These are phyloP conservation scores for Myocastor coypus DNA, from an alignment of 2,113 vertebrate genomes.

Conservation along the genomic window DNA sequence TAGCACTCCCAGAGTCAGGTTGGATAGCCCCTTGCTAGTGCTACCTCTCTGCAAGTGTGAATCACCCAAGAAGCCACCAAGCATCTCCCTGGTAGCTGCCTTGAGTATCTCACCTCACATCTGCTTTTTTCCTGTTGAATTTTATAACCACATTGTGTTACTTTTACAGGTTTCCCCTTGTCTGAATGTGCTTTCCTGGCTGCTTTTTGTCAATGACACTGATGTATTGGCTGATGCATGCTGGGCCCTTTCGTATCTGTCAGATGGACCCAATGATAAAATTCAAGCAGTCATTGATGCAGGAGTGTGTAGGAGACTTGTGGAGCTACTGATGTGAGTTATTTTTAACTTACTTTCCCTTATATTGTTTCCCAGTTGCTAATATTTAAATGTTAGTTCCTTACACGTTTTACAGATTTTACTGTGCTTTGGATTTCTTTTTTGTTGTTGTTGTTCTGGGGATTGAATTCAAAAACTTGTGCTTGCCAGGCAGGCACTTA, in stretches of 20 bases:
- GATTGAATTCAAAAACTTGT: too few species aligned
- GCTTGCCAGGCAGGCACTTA: too few species aligned
- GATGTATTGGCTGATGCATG: slow-evolving; percentile 98
- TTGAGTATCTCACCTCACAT: slow-evolving; percentile 26
- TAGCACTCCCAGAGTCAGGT: neutral
- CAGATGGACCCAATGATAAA: slow-evolving; percentile 98
- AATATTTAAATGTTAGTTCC: slow-evolving; percentile 15
- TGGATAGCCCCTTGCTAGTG: neutral
- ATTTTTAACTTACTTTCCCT: slow-evolving; percentile 18
- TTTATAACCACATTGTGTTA: slow-evolving; percentile 33
- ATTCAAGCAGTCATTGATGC: slow-evolving; percentile 99
- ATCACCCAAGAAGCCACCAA: neutral
- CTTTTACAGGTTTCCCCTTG: slow-evolving; percentile 95
- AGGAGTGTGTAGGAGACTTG: slow-evolving; percentile 97
- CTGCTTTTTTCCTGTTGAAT: slow-evolving; percentile 2
- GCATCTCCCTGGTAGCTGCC: neutral
- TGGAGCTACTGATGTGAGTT: slow-evolving; percentile 97
- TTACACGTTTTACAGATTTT: neutral
- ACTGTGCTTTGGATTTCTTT: neutral
- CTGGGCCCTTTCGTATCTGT: slow-evolving; percentile 98
- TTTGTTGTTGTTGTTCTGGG: neutral
- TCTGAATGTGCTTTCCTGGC: slow-evolving; percentile 97
- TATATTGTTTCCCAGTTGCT: slow-evolving; percentile 5
- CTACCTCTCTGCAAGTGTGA: neutral
- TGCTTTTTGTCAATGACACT: slow-evolving; percentile 97